Conservation (phyloP, 2,888 invertebrate genomes). For the Oscheius sp. region DNA sequence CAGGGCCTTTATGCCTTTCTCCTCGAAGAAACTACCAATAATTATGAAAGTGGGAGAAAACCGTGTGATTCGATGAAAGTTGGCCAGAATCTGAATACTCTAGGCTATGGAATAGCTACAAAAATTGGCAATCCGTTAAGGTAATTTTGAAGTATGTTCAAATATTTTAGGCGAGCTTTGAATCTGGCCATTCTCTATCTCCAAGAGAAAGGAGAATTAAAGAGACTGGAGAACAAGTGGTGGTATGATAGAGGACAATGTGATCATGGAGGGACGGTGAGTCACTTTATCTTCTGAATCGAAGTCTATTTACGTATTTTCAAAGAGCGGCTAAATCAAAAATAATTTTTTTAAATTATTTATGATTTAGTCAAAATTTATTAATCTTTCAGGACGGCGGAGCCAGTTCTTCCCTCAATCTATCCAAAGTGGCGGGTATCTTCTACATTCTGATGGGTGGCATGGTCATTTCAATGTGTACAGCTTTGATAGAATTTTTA, state of each 20-base stretch:
- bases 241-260: conserved; percentile 82
- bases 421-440: conserved; percentile 86
- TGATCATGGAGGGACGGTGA: conserved; percentile 65
- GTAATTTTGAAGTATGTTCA: conserved; percentile 6
- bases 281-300: not conserved
- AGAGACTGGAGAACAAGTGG: conserved; percentile 91
- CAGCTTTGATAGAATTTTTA: conserved; percentile 92
- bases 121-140: conserved; percentile 58
- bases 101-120: conserved; percentile 81
- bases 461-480: conserved; percentile 85
- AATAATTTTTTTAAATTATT: no score
- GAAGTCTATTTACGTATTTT: not conserved
- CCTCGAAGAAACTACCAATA: conserved; percentile 77
- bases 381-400: conserved; percentile 48
- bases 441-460: conserved; percentile 97
- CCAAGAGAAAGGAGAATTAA: conserved; percentile 87
- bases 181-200: conserved; percentile 87
- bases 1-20: conserved; percentile 79
- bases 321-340: no score
- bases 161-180: conserved; percentile 79
- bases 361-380: no score
- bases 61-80: conserved; percentile 92
- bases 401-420: conserved; percentile 76
- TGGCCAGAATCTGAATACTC: conserved; percentile 73
- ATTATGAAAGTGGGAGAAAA: conserved; percentile 85